Base-by-base conservation (phyloP, 2,888 invertebrate genomes). In the Heliconius hortense region DNA sequence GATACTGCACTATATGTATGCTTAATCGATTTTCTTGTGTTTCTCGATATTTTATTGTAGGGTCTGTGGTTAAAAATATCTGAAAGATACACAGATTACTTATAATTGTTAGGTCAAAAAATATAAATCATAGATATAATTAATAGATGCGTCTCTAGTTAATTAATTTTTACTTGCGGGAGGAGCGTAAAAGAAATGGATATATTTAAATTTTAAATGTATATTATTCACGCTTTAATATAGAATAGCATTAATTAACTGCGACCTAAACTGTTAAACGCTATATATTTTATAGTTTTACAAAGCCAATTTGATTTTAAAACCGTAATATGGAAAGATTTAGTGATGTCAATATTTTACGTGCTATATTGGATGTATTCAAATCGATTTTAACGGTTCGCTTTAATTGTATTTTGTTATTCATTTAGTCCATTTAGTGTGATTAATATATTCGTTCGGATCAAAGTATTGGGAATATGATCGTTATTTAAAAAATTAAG, bases 301-400 rank as follows among this genome's bases (percentile, higher is more conserved):
- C 71, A 71, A 62, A 43, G 71, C 21, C 60, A 62, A 62, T 71
- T 62, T 21, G 24, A 71, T 26, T 62, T 24, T 43, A 71, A 69
- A 71, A 71, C 71, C 60, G 60, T 71, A 71, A 71, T 62, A 69
- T 53, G 43, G 71, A 62, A 62, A 71, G 71, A 71, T 71, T 74
- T 70, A 74, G 74, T 69, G 74, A 64, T 74, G 74, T 69, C 63
- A 69, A 77, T 75, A 77, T 75, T 43, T 72, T 68, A 72, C 63
- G 72, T 70, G 70, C 70, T 66, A 71, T 76, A 76, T 76, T 66
- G 63, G 72, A 63, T 48, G 68, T 63, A 43, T 53, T 64, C 10
- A 66, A 64, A 75, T 75, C 74, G 75, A 77, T 77, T 70, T 69
- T 69, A 77, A 77, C 75, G 77, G 75, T 77, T 43, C 21, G 59